Conservation (phyloP, 2,797 vertebrate species). For the Sebastes nivosus region DNA sequence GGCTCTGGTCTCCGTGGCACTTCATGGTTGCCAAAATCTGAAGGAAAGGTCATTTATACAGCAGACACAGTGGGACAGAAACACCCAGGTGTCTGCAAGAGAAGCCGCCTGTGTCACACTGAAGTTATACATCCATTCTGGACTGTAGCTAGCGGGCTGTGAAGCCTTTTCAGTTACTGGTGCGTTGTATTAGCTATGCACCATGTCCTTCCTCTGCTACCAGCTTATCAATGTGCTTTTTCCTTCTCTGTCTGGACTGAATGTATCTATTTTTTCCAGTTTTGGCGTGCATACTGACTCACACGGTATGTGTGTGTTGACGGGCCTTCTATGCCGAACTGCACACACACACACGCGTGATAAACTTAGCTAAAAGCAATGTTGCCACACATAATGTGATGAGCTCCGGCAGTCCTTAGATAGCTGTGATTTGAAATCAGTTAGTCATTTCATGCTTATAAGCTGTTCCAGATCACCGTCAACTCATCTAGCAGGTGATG, state of each 20-base stretch:
- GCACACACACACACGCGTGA: background rate
- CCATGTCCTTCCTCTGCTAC: conserved; percentile 37
- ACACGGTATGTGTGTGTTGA: background rate
- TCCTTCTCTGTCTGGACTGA: background rate
- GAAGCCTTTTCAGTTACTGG: conserved; percentile 45
- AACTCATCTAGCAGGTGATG: conserved; percentile 15
- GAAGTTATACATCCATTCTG: conserved; percentile 36
- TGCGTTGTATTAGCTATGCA: conserved; percentile 30
- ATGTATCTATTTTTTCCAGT: conserved; percentile 1
- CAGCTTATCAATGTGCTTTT: conserved; percentile 1
- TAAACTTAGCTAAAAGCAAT: conserved; percentile 16
- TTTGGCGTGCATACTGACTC: background rate
- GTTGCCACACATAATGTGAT: conserved; percentile 27
- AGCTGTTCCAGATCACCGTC: conserved; percentile 29
- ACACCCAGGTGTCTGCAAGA: conserved; percentile 58
- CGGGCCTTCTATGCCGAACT: background rate
- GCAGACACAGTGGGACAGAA: conserved; percentile 47
- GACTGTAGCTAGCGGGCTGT: conserved; percentile 23
- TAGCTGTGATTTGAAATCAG: conserved; percentile 31
- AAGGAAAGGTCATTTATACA: conserved; percentile 72
- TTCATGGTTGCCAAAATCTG: conserved; percentile 61
- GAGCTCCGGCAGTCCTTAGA: conserved; percentile 9
- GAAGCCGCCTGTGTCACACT: conserved; percentile 39
- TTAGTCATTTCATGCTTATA: conserved; percentile 28
- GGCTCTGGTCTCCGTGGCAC: conserved; percentile 61